Percentiles rank a stretch among this genome's conserved stretches.
These are phyloP conservation scores for Grallaria varia DNA, from an alignment of 2,113 vertebrate genomes.

Conservation along the genomic window DNA sequence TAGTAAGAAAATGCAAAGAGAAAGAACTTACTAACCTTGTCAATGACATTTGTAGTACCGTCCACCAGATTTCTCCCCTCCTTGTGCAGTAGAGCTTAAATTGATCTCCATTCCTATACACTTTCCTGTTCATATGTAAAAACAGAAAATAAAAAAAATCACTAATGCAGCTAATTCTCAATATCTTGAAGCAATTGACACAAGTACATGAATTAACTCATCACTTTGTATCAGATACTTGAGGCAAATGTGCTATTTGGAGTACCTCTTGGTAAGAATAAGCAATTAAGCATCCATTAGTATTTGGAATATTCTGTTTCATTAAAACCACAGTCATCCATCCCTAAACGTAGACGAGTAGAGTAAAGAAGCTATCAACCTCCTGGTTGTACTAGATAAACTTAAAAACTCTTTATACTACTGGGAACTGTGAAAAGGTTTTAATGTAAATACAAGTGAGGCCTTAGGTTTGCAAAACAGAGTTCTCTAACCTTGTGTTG, in stretches of 20 bases:
- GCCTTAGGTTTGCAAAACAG: background rate
- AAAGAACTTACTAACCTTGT: background rate
- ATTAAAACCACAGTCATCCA: slow-evolving; percentile 50
- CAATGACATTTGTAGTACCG: background rate
- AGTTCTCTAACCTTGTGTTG: background rate
- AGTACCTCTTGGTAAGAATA: slow-evolving; percentile 67
- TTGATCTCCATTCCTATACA: background rate
- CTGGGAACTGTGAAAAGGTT: background rate
- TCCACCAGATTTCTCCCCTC: background rate
- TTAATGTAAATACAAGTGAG: background rate
- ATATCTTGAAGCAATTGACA: slow-evolving; percentile 65
- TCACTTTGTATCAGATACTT: slow-evolving; percentile 49
- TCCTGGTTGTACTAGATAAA: slow-evolving; percentile 10
- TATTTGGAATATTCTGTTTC: slow-evolving; percentile 60
- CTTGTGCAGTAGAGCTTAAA: background rate
- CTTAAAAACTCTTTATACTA: background rate
- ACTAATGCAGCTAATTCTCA: slow-evolving; percentile 51
- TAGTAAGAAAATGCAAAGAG: background rate
- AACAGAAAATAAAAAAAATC: background rate
- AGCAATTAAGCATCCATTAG: slow-evolving; percentile 70
- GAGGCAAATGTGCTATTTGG: slow-evolving; percentile 58
- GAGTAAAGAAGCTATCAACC: slow-evolving; percentile 10
- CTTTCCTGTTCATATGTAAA: background rate
- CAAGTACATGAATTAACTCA: slow-evolving; percentile 64
- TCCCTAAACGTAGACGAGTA: slow-evolving; percentile 39